phyloP scores from a whole-genome alignment of 2,888 invertebrate species.

The Spilarctia lutea region DNA sequence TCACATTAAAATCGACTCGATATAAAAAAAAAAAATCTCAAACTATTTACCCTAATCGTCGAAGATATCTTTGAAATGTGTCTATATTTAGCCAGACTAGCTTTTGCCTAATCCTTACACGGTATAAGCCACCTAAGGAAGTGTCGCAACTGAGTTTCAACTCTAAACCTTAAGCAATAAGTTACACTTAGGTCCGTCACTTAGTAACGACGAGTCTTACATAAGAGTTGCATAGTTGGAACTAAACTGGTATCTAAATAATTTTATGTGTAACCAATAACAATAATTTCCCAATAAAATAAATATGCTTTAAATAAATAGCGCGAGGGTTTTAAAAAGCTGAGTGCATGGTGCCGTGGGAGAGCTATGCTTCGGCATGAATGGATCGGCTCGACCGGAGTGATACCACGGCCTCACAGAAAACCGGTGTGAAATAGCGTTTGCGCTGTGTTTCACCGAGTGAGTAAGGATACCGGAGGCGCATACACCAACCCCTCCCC shows the following conservation, averaged over 20 bases:
- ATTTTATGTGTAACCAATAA: too few relatives aligned
- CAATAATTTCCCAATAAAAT: too few relatives aligned
- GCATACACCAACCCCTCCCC: too few relatives aligned
- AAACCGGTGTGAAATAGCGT: too few relatives aligned
- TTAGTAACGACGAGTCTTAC: constrained; percentile 38
- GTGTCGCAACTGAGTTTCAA: constrained; percentile 37
- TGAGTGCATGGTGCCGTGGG: too few relatives aligned
- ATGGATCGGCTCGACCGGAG: too few relatives aligned
- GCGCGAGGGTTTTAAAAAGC: not conserved
- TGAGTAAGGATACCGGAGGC: too few relatives aligned
- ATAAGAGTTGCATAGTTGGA: constrained; percentile 30
- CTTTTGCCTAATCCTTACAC: constrained; percentile 28
- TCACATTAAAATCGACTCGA: not conserved
- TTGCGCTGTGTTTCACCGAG: too few relatives aligned
- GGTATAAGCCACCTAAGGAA: constrained; percentile 12
- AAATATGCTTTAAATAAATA: too few relatives aligned
- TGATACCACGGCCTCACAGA: too few relatives aligned
- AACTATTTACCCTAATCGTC: not conserved
- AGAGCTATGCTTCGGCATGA: too few relatives aligned
- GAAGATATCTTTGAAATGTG: not conserved
- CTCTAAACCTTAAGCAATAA: constrained; percentile 43
- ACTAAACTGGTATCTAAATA: constrained; percentile 12
- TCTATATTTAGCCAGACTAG: not conserved
- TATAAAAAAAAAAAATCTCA: not conserved
- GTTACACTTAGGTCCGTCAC: constrained; percentile 31